phyloP scores from a whole-genome alignment of 2,113 vertebrate genomes.

The Peromyscus leucopus region DNA sequence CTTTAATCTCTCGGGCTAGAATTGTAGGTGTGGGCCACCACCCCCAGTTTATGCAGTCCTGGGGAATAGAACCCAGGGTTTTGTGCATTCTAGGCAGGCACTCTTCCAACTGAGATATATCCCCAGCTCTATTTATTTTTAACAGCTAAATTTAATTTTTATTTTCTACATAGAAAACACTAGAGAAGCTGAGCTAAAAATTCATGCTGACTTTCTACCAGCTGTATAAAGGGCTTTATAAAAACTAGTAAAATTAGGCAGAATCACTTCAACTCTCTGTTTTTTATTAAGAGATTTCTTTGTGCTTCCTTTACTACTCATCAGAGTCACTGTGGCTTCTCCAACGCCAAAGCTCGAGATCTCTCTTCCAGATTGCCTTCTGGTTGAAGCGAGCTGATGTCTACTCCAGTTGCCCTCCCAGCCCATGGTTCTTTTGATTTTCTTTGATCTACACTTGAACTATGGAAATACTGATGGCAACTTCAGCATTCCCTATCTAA shows the following conservation, averaged over 20 bases:
- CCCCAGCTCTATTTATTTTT: background rate
- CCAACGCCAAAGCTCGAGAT: background rate
- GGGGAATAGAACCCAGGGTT: background rate
- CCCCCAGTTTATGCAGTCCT: background rate
- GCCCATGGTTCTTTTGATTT: background rate
- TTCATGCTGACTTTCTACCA: background rate
- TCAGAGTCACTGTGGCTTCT: background rate
- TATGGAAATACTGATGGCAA: background rate
- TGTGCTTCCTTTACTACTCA: background rate
- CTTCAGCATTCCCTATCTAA: background rate
- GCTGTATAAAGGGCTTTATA: background rate
- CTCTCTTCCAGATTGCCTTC: background rate
- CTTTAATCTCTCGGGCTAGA: no score
- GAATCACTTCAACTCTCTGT: background rate
- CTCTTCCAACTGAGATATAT: background rate
- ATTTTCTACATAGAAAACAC: background rate
- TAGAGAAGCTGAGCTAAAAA: conserved; percentile 1
- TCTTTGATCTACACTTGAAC: background rate
- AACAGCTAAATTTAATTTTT: background rate
- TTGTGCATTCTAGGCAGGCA: background rate
- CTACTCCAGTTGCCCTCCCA: background rate
- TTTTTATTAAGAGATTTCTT: background rate
- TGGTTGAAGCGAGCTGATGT: background rate
- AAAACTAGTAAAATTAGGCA: background rate
- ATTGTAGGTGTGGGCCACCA: background rate